Conservation (phyloP, 2,888 invertebrate genomes). For the Trichogramma dendrolimi region DNA sequence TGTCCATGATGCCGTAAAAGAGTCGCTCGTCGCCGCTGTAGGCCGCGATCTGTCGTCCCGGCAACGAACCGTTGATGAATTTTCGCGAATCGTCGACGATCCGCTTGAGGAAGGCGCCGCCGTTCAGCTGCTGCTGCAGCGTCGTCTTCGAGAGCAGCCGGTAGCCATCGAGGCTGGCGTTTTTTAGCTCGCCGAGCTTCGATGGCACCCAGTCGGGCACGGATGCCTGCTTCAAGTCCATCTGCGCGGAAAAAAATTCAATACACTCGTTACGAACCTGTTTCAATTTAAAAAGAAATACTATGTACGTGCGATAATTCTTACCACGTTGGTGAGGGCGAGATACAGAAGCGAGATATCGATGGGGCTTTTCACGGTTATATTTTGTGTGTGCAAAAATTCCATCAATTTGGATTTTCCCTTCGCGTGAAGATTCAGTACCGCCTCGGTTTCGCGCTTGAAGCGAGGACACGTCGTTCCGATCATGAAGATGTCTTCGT, state of each 20-base stretch:
- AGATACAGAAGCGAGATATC: slow-evolving; percentile 13
- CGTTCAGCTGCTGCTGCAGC: slow-evolving; percentile 54
- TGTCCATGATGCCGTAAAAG: slow-evolving; percentile 39
- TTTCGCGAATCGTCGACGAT: slow-evolving; percentile 35
- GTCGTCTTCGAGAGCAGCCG: slow-evolving; percentile 56
- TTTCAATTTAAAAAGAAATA: too few relatives aligned
- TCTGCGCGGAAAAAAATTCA: slow-evolving; percentile 5
- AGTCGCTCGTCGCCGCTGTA: slow-evolving; percentile 43
- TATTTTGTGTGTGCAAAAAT: not conserved
- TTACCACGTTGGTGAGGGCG: slow-evolving; percentile 20
- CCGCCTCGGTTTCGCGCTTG: slow-evolving; percentile 1
- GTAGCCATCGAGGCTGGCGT: slow-evolving; percentile 55
- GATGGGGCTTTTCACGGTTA: slow-evolving; percentile 15
- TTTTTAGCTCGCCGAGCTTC: slow-evolving; percentile 53
- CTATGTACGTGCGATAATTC: not conserved
- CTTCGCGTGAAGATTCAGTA: slow-evolving; percentile 10
- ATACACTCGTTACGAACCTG: too few relatives aligned
- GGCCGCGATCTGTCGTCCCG: slow-evolving; percentile 35
- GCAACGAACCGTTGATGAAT: slow-evolving; percentile 9
- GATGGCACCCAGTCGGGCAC: slow-evolving; percentile 43
- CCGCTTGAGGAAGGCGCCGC: slow-evolving; percentile 50
- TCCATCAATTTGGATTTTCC: not conserved
- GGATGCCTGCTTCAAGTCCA: slow-evolving; percentile 10
- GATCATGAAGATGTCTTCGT: slow-evolving; percentile 30
- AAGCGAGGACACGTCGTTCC: slow-evolving; percentile 36